Evolutionary conservation across 1,140 invertebrate genomes (phyloP).

Genomic region (Zaprionus davidi): DNA sequence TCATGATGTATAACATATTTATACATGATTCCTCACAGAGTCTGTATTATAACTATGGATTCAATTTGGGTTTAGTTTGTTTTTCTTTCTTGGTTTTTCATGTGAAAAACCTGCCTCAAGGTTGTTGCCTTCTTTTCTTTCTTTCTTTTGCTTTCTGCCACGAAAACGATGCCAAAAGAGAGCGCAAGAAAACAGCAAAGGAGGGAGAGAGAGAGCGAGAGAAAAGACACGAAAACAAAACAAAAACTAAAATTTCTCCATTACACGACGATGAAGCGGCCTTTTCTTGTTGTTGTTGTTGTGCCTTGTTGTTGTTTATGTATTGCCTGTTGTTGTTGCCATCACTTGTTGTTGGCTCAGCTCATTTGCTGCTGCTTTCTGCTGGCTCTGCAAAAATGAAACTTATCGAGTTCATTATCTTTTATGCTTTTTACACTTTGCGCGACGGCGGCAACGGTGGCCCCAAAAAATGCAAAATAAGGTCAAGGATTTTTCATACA

Average conservation of each 20-base stretch:
- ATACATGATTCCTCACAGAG: background rate
- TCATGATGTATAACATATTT: conserved; percentile 1
- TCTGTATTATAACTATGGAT: conserved; percentile 10
- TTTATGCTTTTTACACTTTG: conserved; percentile 34
- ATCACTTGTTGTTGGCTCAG: background rate
- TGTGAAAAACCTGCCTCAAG: conserved; percentile 81
- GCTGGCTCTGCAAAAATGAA: conserved; percentile 46
- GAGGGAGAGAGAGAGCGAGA: background rate
- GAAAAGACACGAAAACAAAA: conserved; percentile 40
- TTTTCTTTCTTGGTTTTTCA: conserved; percentile 25
- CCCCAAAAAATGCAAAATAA: conserved; percentile 42
- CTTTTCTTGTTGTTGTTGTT: conserved; percentile 52
- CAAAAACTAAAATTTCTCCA: conserved; percentile 69
- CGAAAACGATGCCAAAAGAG: conserved; percentile 59
- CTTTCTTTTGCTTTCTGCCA: conserved; percentile 26
- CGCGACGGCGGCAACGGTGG: background rate
- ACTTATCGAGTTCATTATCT: conserved; percentile 74
- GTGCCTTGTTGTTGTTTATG: conserved; percentile 30
- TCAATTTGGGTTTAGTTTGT: background rate
- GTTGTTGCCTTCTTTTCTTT: conserved; percentile 70
- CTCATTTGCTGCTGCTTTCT: conserved; percentile 20
- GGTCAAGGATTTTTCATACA: conserved; percentile 72
- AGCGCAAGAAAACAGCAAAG: conserved; percentile 28
- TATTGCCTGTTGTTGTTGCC: conserved; percentile 37
- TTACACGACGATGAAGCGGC: conserved; percentile 51